Evolutionary conservation across 2,888 invertebrate genomes (phyloP).

Genomic region (Scelioninae gen. 1): DNA sequence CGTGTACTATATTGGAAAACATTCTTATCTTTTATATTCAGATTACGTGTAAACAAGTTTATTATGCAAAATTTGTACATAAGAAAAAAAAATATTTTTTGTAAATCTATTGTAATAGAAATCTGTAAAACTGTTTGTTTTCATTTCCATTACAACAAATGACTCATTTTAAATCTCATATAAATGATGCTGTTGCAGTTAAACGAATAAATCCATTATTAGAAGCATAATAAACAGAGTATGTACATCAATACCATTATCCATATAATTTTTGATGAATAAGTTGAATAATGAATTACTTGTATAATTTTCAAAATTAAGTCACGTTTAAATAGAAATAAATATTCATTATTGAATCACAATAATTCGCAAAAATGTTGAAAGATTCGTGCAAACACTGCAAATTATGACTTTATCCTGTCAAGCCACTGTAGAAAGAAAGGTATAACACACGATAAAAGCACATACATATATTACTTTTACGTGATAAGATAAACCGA

Average conservation of each 20-base stretch:
- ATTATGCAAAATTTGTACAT: too few relatives aligned
- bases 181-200: too few relatives aligned
- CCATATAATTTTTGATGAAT: constrained; percentile 2
- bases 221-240: neutral
- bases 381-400: constrained; percentile 53
- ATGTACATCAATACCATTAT: constrained; percentile 6
- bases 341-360: constrained; percentile 48
- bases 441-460: constrained; percentile 65
- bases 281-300: constrained; percentile 1
- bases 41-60: too few relatives aligned
- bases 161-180: too few relatives aligned
- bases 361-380: constrained; percentile 59
- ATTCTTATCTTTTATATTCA: too few relatives aligned
- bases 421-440: constrained; percentile 55
- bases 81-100: too few relatives aligned
- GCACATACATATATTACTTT: constrained; percentile 63
- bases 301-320: constrained; percentile 23
- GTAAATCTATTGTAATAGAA: too few relatives aligned
- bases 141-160: too few relatives aligned
- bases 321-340: constrained; percentile 40
- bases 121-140: too few relatives aligned
- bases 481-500: constrained; percentile 65
- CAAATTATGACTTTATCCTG: constrained; percentile 66
- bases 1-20: too few relatives aligned
- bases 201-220: too few relatives aligned